These are phyloP conservation scores for Adineta ricciae DNA, from an alignment of 2,888 invertebrate species.

Conservation along the genomic window DNA sequence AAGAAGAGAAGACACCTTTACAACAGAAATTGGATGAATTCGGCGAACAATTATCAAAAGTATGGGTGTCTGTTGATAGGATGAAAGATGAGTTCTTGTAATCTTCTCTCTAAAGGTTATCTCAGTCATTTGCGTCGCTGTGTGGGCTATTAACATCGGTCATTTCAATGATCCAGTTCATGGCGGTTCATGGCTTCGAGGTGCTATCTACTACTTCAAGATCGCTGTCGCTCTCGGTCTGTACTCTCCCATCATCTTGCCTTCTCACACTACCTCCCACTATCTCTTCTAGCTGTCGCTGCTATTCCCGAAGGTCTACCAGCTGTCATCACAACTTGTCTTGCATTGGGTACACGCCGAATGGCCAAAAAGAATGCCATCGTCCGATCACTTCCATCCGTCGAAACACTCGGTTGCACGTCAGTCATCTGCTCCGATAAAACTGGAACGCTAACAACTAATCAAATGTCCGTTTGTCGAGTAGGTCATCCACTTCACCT, in stretches of 20 bases:
- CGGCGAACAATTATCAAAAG: constrained; percentile 94
- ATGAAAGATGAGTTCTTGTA: no score
- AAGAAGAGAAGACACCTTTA: constrained; percentile 96
- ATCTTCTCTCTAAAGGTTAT: constrained; percentile 60
- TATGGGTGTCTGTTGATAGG: no score
- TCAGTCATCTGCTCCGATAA: constrained; percentile 99
- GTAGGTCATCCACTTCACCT: not conserved
- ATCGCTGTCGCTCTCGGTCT: constrained; percentile 81
- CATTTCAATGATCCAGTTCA: constrained; percentile 99
- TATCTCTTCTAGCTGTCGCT: constrained; percentile 66
- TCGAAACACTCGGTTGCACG: constrained; percentile 97
- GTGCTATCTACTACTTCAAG: constrained; percentile 99
- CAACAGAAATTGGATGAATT: constrained; percentile 99
- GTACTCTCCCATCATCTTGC: not conserved
- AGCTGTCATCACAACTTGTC: constrained; percentile 98
- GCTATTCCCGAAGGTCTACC: constrained; percentile 99
- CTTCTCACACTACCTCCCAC: no score
- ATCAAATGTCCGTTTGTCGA: constrained; percentile 97
- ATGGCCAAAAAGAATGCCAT: constrained; percentile 99
- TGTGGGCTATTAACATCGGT: constrained; percentile 99
- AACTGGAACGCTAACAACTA: constrained; percentile 95
- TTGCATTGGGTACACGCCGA: constrained; percentile 88
- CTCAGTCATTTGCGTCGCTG: constrained; percentile 97
- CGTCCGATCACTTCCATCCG: constrained; percentile 93
- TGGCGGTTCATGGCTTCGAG: constrained; percentile 94